Percentiles rank a stretch among this genome's conserved stretches.
These are phyloP conservation scores for Muscidifurax raptorellus DNA, from an alignment of 1,140 invertebrate species.

Conservation along the genomic window DNA sequence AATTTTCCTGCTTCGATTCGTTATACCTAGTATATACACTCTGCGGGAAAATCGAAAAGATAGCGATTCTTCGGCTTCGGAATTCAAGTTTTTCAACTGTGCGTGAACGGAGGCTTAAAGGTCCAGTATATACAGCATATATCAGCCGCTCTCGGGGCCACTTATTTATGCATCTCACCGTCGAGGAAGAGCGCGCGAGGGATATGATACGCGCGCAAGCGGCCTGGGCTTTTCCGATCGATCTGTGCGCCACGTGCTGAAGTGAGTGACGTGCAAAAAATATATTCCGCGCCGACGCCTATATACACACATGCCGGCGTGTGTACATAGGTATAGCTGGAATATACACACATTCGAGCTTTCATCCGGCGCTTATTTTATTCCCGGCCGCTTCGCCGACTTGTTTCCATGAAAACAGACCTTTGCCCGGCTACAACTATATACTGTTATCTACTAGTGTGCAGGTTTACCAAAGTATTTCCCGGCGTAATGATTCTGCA, in stretches of 20 bases:
- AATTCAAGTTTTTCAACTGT: constrained; percentile 47
- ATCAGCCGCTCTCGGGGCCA: constrained; percentile 45
- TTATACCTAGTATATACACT: background rate
- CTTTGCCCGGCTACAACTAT: background rate
- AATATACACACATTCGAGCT: constrained; percentile 46
- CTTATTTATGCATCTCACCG: constrained; percentile 67
- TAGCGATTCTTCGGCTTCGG: background rate
- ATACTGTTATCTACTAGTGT: background rate
- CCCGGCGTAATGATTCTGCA: constrained; percentile 29
- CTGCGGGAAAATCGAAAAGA: background rate
- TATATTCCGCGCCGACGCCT: constrained; percentile 59
- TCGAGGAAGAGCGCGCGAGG: constrained; percentile 44
- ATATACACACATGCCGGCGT: constrained; percentile 37
- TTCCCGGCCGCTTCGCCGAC: constrained; percentile 1
- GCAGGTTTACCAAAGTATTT: constrained; percentile 4
- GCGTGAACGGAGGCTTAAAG: constrained; percentile 54
- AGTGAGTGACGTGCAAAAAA: constrained; percentile 69
- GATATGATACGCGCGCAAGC: background rate
- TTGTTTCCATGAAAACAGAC: constrained; percentile 24
- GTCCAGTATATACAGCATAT: constrained; percentile 52
- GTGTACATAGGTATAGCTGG: constrained; percentile 49
- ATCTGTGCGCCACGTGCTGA: constrained; percentile 69
- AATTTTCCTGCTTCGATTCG: background rate
- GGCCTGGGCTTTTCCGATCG: constrained; percentile 65
- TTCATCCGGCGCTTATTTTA: constrained; percentile 44